Evolutionary conservation across 1,140 invertebrate genomes (phyloP).

Genomic region (Drosophila sechellia): DNA sequence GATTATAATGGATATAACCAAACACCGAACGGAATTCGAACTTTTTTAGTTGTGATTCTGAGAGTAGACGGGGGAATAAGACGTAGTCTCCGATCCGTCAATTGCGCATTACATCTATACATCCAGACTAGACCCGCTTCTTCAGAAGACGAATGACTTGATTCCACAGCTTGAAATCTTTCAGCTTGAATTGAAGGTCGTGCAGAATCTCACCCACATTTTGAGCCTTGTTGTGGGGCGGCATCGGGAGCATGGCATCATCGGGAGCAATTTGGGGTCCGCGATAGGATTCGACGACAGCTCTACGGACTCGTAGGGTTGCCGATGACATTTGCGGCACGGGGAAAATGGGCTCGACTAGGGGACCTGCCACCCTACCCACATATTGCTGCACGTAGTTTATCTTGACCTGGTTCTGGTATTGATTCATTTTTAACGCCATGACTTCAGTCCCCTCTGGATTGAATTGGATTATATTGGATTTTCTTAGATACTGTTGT

Average conservation of each 20-base stretch:
- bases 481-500: not conserved
- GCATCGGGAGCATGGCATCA: slow-evolving; percentile 51
- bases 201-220: not conserved
- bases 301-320: slow-evolving; percentile 5
- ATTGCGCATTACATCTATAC: not conserved
- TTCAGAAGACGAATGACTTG: not conserved
- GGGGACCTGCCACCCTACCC: not conserved
- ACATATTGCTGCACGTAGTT: not conserved
- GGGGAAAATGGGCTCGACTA: not conserved
- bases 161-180: not conserved
- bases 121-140: not conserved
- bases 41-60: not conserved
- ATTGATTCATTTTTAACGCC: slow-evolving; percentile 2
- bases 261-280: slow-evolving; percentile 20
- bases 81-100: not conserved
- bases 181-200: not conserved
- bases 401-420: not conserved
- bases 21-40: not conserved
- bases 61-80: too few species aligned
- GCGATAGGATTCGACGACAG: slow-evolving; percentile 30
- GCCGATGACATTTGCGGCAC: slow-evolving; percentile 11
- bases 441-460: not conserved
- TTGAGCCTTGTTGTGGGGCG: slow-evolving; percentile 27
- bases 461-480: not conserved
- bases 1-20: not conserved